Evolutionary conservation across 1,140 invertebrate genomes (phyloP).

Genomic region (Neelides sp.): DNA sequence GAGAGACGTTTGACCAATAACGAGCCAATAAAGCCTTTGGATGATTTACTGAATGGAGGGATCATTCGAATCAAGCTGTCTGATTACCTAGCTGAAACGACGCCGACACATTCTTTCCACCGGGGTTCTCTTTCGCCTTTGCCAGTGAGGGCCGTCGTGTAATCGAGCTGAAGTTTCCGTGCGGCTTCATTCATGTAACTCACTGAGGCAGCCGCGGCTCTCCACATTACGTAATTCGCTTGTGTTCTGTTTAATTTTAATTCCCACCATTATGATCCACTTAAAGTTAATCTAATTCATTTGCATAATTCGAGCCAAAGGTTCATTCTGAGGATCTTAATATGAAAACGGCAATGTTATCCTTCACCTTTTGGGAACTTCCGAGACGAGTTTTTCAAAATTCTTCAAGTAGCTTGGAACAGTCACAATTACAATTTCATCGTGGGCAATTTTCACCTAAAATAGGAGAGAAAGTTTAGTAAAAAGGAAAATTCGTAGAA

Average conservation of each 20-base stretch:
- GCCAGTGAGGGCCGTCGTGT: slow-evolving; percentile 56
- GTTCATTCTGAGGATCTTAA: neutral
- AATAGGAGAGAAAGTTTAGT: slow-evolving; percentile 3
- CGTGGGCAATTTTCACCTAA: slow-evolving; percentile 43
- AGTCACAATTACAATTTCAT: slow-evolving; percentile 66
- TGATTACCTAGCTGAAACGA: slow-evolving; percentile 49
- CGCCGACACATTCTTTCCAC: slow-evolving; percentile 75
- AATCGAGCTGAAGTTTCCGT: slow-evolving; percentile 54
- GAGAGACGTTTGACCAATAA: slow-evolving; percentile 4
- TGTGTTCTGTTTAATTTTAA: slow-evolving; percentile 46
- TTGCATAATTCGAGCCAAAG: neutral
- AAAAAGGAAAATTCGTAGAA: neutral
- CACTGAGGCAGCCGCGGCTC: slow-evolving; percentile 55
- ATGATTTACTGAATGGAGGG: neutral
- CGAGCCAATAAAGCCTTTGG: neutral
- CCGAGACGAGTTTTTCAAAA: slow-evolving; percentile 46
- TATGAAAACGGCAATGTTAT: neutral
- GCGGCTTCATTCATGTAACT: slow-evolving; percentile 61
- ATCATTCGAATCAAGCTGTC: neutral
- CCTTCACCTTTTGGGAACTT: slow-evolving; percentile 44
- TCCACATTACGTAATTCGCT: slow-evolving; percentile 74
- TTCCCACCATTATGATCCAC: too few relatives aligned
- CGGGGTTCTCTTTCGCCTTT: slow-evolving; percentile 58
- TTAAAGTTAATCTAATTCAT: neutral
- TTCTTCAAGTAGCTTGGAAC: slow-evolving; percentile 61